Base-by-base conservation (phyloP, 1,140 invertebrate species). In the Brachionus sp. region DNA sequence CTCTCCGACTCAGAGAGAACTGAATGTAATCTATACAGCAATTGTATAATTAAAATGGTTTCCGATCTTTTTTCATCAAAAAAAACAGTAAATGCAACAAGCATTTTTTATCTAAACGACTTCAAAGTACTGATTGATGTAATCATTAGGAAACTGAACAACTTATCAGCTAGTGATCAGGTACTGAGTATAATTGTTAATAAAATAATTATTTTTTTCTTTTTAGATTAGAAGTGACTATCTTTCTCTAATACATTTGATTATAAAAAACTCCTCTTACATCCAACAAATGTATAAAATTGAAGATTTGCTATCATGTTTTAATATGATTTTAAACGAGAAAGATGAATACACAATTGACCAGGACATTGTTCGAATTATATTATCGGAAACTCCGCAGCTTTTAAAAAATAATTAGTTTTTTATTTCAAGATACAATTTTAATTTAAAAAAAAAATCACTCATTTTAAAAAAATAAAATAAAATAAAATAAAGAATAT, bases 191-290 rank as follows among this genome's bases (percentile, higher is more conserved):
- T 12, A 33, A 42, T 42, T 1, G 12, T 42, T 84, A 70, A 25
- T 4, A 39, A 29, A 53, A 37, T 70, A 29, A 2, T 44, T 19
- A 19, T 19, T 50, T 13, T 73, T 73, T 57, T 33, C 70, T 23
- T 85, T 84, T 64, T 84, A 88, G 87, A 83, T 85, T 0, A 64
- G 88, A 37, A 86, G 86, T 9, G 83, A 84, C 6, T 86, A 86
- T 77, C 84, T 88, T 25, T 86, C 85, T 16, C 82, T 88, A 13
- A 85, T 86, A 25, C 85, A 87, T 46, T 84, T 87, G 6, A 85
- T 88, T 16, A 66, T 88, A 5, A 84, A 84, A 33, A 87, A 88
- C 82, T 87, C 87, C 2, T 83, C 86, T 57, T 88, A 88, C 82
- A 25, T 83, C 9, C 86, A 88, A 37, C 84, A 86, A 66, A 39